Base-by-base conservation (phyloP, 2,797 vertebrate species). In the Lindbergichthys nudifrons region DNA sequence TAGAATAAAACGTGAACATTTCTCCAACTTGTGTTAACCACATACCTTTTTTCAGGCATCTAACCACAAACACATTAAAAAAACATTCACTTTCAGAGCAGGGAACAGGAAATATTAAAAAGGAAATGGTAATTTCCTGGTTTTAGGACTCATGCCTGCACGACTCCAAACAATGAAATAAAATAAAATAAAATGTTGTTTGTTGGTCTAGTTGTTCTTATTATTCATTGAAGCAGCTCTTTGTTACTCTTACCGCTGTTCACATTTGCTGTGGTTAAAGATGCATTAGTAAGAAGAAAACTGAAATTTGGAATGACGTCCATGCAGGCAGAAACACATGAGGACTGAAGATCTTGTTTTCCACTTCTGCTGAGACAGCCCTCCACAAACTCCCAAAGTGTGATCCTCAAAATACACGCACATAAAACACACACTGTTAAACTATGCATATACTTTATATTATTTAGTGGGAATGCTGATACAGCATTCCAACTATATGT, bases 261-360 rank as follows among this genome's bases (percentile, higher is more conserved):
- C 41, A 57, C 61, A 65, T 65, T 53, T 65, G 43, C 42, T 71
- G 64, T 61, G 70, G 76, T 87, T 80, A 84, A 72, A 83, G 73
- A 80, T 74, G 73, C 62, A 80, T 59, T 74, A 26, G 23, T 26
- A 26, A 26, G 23, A 26, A 26, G 23, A 26, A 26, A 26, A 26
- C 23, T 26, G 23, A 26, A 3, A 26, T 26, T 26, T 26, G 3
- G 23, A 26, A 26, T 26, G 23, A 32, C 32, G 7, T 32, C 32
- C 32, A 32, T 32, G 32, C 32, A 32, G 32, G 32, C 32, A 32
- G 5, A 32, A 32, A 32, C 32, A 32, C 32, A 53, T 83, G 60
- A 52, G 46, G 13, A 82, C 62, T 52, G 67, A 80, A 82, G 74
- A 81, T 77, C 70, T 87, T 60, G 67, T 82, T 80, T 75, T 83